A percentile compares a stretch with the other conserved stretches of the same genome.
Conservation (phyloP, 2,113 vertebrate genomes). For the Dasyornis broadbenti region DNA sequence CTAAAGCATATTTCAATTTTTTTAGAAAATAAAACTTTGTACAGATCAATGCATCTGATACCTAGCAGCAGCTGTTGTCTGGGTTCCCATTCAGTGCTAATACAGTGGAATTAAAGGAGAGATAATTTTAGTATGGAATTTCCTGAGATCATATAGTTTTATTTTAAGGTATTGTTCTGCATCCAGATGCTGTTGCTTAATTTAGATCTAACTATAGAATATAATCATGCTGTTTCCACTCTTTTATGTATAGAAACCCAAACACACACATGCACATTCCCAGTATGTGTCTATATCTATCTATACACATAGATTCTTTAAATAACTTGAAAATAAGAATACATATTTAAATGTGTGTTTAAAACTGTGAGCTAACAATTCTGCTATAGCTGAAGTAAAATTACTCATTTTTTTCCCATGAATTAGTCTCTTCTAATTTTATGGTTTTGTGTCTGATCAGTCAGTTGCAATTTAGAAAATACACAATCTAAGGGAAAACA, state of each 20-base stretch:
- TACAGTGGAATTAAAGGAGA: neutral
- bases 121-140: constrained; percentile 29
- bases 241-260: neutral
- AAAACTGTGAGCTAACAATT: neutral
- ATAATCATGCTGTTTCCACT: neutral
- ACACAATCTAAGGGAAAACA: neutral
- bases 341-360: neutral
- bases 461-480: neutral
- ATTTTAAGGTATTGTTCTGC: constrained; percentile 35
- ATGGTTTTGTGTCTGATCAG: neutral
- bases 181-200: neutral
- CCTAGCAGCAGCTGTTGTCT: neutral
- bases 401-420: neutral
- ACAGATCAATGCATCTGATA: neutral
- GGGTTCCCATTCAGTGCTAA: neutral
- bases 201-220: neutral
- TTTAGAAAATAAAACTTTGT: neutral
- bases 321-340: neutral
- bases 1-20: neutral
- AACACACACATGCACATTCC: neutral
- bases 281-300: neutral
- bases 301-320: neutral
- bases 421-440: neutral
- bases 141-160: neutral
- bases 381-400: neutral